These are phyloP conservation scores for Pithys albifrons DNA, from an alignment of 2,113 vertebrate species.

Conservation along the genomic window DNA sequence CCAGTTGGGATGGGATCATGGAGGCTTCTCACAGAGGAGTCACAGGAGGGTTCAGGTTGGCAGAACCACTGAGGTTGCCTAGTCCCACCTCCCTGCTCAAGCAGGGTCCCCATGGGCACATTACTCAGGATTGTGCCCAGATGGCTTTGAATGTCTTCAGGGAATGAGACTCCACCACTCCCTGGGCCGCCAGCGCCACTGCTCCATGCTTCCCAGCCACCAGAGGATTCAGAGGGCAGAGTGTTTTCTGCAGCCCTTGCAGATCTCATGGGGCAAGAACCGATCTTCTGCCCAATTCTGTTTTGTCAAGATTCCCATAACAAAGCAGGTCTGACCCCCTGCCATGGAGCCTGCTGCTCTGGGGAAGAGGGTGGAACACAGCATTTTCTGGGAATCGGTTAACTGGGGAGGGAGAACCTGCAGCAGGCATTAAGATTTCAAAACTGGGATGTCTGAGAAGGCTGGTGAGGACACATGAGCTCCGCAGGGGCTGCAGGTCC, in stretches of 20 bases:
- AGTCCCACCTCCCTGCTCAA: not conserved
- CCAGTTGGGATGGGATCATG: not conserved
- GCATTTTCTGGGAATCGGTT: not conserved
- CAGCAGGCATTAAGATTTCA: not conserved
- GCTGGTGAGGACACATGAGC: not conserved
- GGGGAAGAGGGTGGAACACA: not conserved
- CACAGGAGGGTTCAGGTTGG: not conserved
- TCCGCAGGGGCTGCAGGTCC: not conserved
- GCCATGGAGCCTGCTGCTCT: not conserved
- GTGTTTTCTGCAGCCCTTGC: constrained; percentile 22
- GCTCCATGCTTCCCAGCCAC: not conserved
- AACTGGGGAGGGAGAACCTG: not conserved
- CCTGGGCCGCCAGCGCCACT: not conserved
- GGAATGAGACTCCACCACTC: not conserved
- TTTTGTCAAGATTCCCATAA: constrained; percentile 69
- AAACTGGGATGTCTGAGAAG: constrained; percentile 10
- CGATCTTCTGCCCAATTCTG: constrained; percentile 62
- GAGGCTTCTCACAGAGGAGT: not conserved
- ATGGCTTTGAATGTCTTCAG: not conserved
- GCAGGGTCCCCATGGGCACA: not conserved
- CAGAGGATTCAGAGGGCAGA: not conserved
- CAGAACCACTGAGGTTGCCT: not conserved
- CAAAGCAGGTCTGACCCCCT: constrained; percentile 61
- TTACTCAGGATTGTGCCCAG: not conserved
- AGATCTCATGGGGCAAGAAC: not conserved